Evolutionary conservation across 2,797 vertebrate species (phyloP), one percentile per base, ranked within the genome.

Genomic region (Argyrosomus regius): DNA sequence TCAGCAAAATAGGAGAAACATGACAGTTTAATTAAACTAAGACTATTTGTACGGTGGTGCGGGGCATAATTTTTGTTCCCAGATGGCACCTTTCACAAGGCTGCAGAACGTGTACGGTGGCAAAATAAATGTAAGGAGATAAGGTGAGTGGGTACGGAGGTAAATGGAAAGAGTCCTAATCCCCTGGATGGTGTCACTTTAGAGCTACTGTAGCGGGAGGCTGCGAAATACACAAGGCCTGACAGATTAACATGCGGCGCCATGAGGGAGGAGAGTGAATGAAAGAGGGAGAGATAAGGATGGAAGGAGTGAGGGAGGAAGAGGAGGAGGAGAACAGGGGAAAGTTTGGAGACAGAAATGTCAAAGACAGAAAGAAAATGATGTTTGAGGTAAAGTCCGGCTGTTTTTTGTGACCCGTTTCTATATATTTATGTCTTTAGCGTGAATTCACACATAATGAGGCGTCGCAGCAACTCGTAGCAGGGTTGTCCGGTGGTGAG

Each of bases 1-100:
- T 88, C 89, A 90, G 89, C 84, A 80, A 84, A 88, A 77, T 68
- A 58, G 61, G 75, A 79, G 74, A 86, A 89, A 90, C 89, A 91
- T 85, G 91, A 90, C 90, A 89, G 78, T 82, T 91, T 89, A 91
- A 92, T 91, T 91, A 92, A 91, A 90, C 52, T 81, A 62, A 69
- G 77, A 72, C 66, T 74, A 76, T 87, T 84, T 72, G 39, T 69
- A 72, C 63, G 3, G 78, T 26, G 76, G 82, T 5, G 77, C 22
- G 0, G 35, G 78, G 66, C 56, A 24, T 78, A 7, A 78, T 80
- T 87, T 86, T n/a, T 49, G n/a, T 43, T 85, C 88, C 88, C 82
- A 60, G 82, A 65, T 68, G 90, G 81, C 86, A 71, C 49, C 63
- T 67, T 70, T 85, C 80, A 83, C 72, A 10, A 39, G n/a, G 28